Percentiles rank a stretch among this genome's conserved stretches.
These are phyloP conservation scores for Cercocebus atys DNA, from an alignment of 2,113 vertebrate genomes.

Conservation along the genomic window DNA sequence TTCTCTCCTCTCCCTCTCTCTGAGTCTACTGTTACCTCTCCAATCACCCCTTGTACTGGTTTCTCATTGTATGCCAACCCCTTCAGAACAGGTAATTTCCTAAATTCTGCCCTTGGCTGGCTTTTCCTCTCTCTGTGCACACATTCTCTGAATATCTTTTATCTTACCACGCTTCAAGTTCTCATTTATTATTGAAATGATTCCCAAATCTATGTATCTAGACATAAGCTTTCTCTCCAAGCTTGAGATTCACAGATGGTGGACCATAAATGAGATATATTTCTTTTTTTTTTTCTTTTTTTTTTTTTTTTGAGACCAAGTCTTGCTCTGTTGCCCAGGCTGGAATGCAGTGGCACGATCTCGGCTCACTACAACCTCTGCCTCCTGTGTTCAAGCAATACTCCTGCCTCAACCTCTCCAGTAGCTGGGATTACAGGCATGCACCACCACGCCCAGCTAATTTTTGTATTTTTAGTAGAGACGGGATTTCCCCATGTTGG, in stretches of 20 bases:
- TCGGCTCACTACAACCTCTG: too few species aligned
- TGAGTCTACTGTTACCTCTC: not conserved
- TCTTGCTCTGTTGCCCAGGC: too few species aligned
- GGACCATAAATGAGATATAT: not conserved
- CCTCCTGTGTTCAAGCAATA: too few species aligned
- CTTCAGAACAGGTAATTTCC: not conserved
- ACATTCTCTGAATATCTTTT: constrained; percentile 12
- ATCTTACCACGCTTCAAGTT: not conserved
- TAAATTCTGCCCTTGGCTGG: not conserved
- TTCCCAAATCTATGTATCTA: not conserved
- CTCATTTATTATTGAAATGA: constrained; percentile 42
- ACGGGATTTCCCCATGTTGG: too few species aligned
- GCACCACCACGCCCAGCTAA: too few species aligned
- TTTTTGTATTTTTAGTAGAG: too few species aligned
- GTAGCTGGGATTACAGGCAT: too few species aligned
- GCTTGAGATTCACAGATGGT: constrained; percentile 30
- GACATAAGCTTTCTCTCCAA: not conserved
- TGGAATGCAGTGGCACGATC: too few species aligned
- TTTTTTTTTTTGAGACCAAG: too few species aligned
- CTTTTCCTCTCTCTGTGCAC: not conserved
- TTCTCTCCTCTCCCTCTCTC: not conserved
- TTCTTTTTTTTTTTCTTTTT: too few species aligned
- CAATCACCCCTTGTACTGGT: not conserved
- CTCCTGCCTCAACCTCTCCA: too few species aligned
- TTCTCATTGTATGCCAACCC: not conserved